Evolutionary conservation across 2,888 invertebrate genomes (phyloP), one percentile per base, ranked within the genome.

Genomic region (Argyra leucocephala): DNA sequence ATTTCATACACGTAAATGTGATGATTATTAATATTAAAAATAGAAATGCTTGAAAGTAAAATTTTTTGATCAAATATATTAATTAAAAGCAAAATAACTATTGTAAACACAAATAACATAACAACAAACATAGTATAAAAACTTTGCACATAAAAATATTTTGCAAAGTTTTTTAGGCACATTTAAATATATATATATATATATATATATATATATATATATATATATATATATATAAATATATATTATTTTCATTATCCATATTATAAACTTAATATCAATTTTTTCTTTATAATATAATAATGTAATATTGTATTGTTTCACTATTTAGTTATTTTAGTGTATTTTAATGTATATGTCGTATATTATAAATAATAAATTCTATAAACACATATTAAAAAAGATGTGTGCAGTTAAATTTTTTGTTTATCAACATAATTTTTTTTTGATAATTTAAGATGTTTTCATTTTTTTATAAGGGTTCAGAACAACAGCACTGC

Each of bases 401-500:
- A 57, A 22, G 4, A 37, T 26, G 48, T 21, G 18, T 61, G 60
- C 63, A 31, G 21, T 22, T 15, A 64, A 24, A 21, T 18, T 63
- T 62, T 60, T 2, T 5, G 18, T 3, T 31, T n/a, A 3, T 18
- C 21, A 22, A 18, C 22, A n/a, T 57, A 62, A 59, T 58, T 48
- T 48, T 18, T 18, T 48, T 3, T n/a, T n/a, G n/a, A n/a, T n/a
- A n/a, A n/a, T 64, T 74, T 80, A 80, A 66, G 80, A 91, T 74
- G 92, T 92, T 83, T 92, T 92, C 87, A 92, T 88, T 83, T 92
- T 92, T 82, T 93, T 93, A 82, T 90, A 92, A 66, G 93, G 93
- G 78, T 91, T 91, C 77, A 90, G 83, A 23, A 86, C 85, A 67
- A 84, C 83, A 70, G 79, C 76, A 68, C 74, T 78, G 57, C 76